Conservation (phyloP, 2,113 vertebrate genomes). For the Choloepus hoffmanni region DNA sequence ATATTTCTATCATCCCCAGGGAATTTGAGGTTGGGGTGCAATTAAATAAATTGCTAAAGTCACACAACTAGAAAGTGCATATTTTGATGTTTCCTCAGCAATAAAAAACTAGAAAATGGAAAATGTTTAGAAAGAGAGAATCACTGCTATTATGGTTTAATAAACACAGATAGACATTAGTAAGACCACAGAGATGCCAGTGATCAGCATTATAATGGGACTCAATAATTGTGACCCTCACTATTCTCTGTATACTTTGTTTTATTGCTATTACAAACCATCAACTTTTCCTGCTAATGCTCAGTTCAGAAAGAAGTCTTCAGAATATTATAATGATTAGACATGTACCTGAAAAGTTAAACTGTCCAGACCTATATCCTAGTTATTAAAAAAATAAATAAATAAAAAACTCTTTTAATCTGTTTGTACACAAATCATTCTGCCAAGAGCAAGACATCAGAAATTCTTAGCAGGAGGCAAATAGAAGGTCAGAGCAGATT, state of each 20-base stretch:
- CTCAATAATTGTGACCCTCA: background rate
- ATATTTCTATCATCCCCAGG: background rate
- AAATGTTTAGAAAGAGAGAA: constrained; percentile 1
- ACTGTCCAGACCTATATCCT: background rate
- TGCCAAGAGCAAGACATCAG: constrained; percentile 6
- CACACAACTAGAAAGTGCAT: background rate
- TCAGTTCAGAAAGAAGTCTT: constrained; percentile 28
- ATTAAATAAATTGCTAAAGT: background rate
- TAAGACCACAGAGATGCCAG: background rate
- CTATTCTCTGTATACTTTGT: accelerated
- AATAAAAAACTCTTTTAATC: constrained; percentile 41
- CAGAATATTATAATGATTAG: constrained; percentile 3
- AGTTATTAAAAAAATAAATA: constrained; percentile 50
- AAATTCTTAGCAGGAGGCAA: constrained; percentile 67
- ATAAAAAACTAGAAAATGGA: background rate
- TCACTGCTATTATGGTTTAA: background rate
- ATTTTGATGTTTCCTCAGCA: background rate
- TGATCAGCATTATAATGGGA: background rate
- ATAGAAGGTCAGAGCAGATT: constrained; percentile 25
- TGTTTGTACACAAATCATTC: constrained; percentile 64
- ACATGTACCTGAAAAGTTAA: constrained; percentile 39
- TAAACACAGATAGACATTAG: background rate
- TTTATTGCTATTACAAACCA: background rate
- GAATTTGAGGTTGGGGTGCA: background rate
- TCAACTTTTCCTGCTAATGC: background rate